Evolutionary conservation across 1,140 invertebrate species (phyloP).

Genomic region (Diabrotica undecimpunctata): DNA sequence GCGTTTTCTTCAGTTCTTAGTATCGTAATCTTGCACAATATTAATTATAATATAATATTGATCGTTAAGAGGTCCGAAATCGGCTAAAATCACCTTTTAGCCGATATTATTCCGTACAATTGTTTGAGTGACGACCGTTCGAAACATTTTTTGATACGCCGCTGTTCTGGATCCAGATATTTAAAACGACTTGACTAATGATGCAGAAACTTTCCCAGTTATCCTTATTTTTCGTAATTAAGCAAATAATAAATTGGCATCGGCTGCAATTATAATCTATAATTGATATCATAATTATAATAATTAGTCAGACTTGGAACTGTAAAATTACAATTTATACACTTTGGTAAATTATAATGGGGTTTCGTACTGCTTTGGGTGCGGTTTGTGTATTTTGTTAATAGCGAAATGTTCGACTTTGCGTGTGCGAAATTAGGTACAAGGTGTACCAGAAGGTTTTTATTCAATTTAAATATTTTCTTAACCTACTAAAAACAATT

Average conservation of each 20-base stretch:
- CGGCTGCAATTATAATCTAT: neutral
- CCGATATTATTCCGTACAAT: neutral
- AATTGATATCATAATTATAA: neutral
- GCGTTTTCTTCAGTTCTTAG: no score
- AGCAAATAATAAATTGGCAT: neutral
- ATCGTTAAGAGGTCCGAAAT: no score
- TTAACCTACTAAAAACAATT: no score
- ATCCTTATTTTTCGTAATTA: constrained; percentile 18
- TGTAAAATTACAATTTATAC: constrained; percentile 1
- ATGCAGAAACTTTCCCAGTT: constrained; percentile 16
- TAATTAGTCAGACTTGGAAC: neutral
- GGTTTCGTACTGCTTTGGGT: neutral
- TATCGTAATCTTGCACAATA: no score
- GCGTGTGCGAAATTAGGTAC: no score
- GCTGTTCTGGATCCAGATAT: neutral
- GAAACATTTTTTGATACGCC: neutral
- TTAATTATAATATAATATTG: no score
- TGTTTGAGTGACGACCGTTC: neutral
- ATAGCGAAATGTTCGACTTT: neutral
- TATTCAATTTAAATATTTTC: no score
- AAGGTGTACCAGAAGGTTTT: no score
- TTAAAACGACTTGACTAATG: neutral
- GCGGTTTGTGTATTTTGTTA: neutral
- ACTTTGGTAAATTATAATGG: neutral
- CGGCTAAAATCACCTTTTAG: neutral